Conservation (phyloP, 2,797 vertebrate species). For the Lepus townsendii region DNA sequence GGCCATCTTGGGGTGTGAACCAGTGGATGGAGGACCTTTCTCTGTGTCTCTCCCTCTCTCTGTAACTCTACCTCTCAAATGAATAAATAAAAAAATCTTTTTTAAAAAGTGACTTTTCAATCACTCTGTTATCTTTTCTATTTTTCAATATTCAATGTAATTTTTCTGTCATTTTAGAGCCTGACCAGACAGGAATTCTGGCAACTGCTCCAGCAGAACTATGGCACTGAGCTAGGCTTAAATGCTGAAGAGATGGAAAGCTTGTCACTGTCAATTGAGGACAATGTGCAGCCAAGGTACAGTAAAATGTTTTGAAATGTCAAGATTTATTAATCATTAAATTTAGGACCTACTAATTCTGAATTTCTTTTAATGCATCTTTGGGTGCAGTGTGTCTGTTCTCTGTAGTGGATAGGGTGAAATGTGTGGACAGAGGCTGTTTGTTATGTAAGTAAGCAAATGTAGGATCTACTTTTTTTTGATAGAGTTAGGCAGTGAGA, state of each 20-base stretch:
- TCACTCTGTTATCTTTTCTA: not conserved
- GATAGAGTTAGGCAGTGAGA: too few species aligned
- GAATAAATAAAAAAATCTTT: too few species aligned
- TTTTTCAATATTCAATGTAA: not conserved
- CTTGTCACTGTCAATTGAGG: conserved; percentile 90
- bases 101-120: conserved; percentile 15
- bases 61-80: too few species aligned
- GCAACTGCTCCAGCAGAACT: conserved; percentile 96
- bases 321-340: not conserved
- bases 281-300: conserved; percentile 92
- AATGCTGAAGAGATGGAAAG: conserved; percentile 96
- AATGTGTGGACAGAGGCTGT: conserved; percentile 7
- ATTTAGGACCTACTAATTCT: conserved; percentile 46
- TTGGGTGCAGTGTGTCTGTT: not conserved
- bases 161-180: conserved; percentile 85
- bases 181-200: conserved; percentile 93
- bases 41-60: too few species aligned
- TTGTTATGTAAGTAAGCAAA: conserved; percentile 42
- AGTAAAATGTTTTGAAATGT: conserved; percentile 48
- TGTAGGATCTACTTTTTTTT: not conserved
- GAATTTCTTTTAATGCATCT: conserved; percentile 20
- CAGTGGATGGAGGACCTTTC: too few species aligned
- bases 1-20: too few species aligned
- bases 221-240: conserved; percentile 96
- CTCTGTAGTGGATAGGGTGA: not conserved